phyloP scores from a whole-genome alignment of 2,888 invertebrate species.

The Myathropa florea region DNA sequence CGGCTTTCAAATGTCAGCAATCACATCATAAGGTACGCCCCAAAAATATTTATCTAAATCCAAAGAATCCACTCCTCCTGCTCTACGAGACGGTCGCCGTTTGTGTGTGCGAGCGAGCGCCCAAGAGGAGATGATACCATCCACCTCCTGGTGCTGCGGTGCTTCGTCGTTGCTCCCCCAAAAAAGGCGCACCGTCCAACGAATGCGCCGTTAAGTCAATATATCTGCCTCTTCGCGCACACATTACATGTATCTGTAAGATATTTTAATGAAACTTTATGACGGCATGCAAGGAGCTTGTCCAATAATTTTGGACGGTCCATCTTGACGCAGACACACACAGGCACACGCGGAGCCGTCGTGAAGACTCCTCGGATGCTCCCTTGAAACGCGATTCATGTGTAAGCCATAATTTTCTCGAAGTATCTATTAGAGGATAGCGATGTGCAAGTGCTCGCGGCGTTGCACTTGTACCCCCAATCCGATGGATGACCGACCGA shows the following conservation, averaged over 20 bases:
- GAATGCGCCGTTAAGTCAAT: slow-evolving; percentile 52
- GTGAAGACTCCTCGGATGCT: slow-evolving; percentile 13
- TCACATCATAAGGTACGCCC: slow-evolving; percentile 49
- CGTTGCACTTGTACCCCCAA: neutral
- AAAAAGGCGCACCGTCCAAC: slow-evolving; percentile 33
- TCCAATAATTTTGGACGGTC: slow-evolving; percentile 66
- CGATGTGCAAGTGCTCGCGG: neutral
- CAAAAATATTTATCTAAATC: slow-evolving; percentile 40
- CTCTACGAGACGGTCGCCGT: no score
- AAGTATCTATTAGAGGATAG: slow-evolving; percentile 57
- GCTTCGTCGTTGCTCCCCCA: slow-evolving; percentile 35
- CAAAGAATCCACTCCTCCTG: neutral
- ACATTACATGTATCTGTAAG: slow-evolving; percentile 61
- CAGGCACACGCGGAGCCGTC: neutral
- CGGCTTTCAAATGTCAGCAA: slow-evolving; percentile 45
- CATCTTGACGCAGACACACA: slow-evolving; percentile 6
- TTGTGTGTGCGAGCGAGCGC: neutral
- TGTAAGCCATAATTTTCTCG: slow-evolving; percentile 65
- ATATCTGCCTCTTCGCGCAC: slow-evolving; percentile 22
- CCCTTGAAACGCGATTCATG: slow-evolving; percentile 50
- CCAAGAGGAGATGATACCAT: neutral
- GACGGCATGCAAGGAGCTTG: slow-evolving; percentile 68
- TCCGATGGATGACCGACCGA: slow-evolving; percentile 35
- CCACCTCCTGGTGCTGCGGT: slow-evolving; percentile 12
- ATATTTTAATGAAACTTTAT: slow-evolving; percentile 71